phyloP scores from a whole-genome alignment of 2,113 vertebrate genomes.

The Rissa tridactyla region DNA sequence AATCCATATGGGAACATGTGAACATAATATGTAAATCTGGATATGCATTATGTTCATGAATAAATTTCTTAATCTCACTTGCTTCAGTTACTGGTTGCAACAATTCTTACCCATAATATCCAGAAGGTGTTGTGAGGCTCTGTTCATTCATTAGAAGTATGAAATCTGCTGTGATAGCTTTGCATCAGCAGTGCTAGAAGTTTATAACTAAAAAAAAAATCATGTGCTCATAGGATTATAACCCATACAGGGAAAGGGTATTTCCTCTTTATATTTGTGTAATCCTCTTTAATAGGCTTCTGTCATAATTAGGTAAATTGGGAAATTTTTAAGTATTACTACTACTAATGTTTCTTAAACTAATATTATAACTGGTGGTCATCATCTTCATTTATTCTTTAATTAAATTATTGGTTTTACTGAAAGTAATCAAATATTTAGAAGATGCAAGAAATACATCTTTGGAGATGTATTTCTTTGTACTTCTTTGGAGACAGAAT shows the following conservation, averaged over 20 bases:
- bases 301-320: background rate
- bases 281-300: background rate
- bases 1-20: background rate
- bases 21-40: background rate
- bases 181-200: background rate
- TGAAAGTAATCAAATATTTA: background rate
- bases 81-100: background rate
- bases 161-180: slow-evolving; percentile 36
- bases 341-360: background rate
- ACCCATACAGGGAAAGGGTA: background rate
- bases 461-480: background rate
- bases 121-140: slow-evolving; percentile 21
- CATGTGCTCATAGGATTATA: background rate
- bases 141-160: slow-evolving; percentile 31
- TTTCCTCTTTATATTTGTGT: background rate
- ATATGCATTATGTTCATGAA: background rate
- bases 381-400: background rate
- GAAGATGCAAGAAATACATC: background rate
- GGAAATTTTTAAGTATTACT: background rate
- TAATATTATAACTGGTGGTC: background rate
- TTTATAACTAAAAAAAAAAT: background rate
- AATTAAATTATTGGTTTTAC: background rate
- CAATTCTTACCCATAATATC: background rate
- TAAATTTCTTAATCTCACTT: background rate
- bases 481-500: background rate